These are phyloP conservation scores for Tupiocoris notatus DNA, from an alignment of 2,888 invertebrate genomes.

Conservation along the genomic window DNA sequence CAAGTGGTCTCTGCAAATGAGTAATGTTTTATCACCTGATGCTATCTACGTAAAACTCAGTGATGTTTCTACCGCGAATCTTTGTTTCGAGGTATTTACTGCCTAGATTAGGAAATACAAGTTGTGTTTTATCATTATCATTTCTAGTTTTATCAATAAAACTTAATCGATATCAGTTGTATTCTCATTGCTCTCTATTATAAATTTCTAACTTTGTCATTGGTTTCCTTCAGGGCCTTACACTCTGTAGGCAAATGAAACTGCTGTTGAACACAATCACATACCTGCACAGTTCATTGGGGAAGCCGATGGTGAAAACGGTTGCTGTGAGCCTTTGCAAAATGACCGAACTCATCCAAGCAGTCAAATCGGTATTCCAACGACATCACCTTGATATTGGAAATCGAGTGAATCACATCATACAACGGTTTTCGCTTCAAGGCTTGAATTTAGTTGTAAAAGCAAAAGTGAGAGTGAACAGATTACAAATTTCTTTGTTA, in stretches of 20 bases:
- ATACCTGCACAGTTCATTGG: slow-evolving; percentile 68
- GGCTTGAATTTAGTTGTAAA: slow-evolving; percentile 65
- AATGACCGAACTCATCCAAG: slow-evolving; percentile 76
- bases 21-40: slow-evolving; percentile 57
- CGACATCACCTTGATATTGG: slow-evolving; percentile 68
- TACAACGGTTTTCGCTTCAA: slow-evolving; percentile 77
- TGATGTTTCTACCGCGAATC: slow-evolving; percentile 58
- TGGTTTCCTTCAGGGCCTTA: slow-evolving; percentile 59
- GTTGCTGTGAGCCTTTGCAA: slow-evolving; percentile 74
- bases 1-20: slow-evolving; percentile 65
- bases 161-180: too few relatives aligned
- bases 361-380: slow-evolving; percentile 69
- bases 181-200: too few relatives aligned
- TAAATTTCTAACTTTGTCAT: too few relatives aligned
- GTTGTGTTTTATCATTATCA: too few relatives aligned
- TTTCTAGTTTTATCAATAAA: too few relatives aligned
- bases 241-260: slow-evolving; percentile 67
- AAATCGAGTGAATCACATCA: slow-evolving; percentile 70
- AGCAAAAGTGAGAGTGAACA: slow-evolving; percentile 67
- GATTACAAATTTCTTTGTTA: not conserved
- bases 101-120: too few relatives aligned
- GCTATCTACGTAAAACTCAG: slow-evolving; percentile 58
- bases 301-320: slow-evolving; percentile 74
- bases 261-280: slow-evolving; percentile 62
- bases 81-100: slow-evolving; percentile 60